Base-by-base conservation (phyloP, 2,888 invertebrate genomes). In the Caenorhabditis zanzibari region DNA sequence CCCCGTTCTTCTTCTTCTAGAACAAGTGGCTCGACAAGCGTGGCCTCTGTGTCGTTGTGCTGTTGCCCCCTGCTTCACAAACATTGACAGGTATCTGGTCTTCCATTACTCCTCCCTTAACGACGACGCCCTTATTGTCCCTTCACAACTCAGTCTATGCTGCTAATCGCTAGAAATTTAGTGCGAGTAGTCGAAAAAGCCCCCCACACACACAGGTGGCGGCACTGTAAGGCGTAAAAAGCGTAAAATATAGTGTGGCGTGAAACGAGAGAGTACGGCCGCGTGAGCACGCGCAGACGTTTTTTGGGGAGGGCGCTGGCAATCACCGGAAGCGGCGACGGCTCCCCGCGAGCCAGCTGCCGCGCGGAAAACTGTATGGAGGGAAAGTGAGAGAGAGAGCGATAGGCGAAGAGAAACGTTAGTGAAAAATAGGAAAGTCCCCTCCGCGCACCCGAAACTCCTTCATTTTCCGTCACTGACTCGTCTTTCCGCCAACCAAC, bases 381-480 rank as follows among this genome's bases (percentile, higher is more conserved):
- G 63, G 69, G 56, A 54, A 41, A 58, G 58, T 69, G 75, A 73
- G 52, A 74, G 38, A 61, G 41, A 14, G 28, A 58, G 58, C 61
- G 75, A 73, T 38, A 74, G 38, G 41, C 24, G 7, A 32, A 68
- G 32, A 52, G 66, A 68, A 26, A 47, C 22, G 24, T 35, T 24
- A 54, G 54, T 63, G 54, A 54, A 68, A 54, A 35, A 32, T 35
- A 68, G 68, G 54, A 68, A 68, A 68, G 68, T 68, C 49, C 35
- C 49, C 58, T 49, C 52, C 69, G 76, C 71, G 61, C 77, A 41
- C 61, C 63, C 68, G 59, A 68, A 73, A 74, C 73, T 69, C 68
- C 81, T 74, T 81, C 81, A 81, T 81, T 68, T 68, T 74, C 73
- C 73, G 64, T 69, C 74, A 74, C 61, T 81, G 81, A 81, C 81